Evolutionary conservation across 2,113 vertebrate species (phyloP).

Genomic region (Spilogale gracilis): DNA sequence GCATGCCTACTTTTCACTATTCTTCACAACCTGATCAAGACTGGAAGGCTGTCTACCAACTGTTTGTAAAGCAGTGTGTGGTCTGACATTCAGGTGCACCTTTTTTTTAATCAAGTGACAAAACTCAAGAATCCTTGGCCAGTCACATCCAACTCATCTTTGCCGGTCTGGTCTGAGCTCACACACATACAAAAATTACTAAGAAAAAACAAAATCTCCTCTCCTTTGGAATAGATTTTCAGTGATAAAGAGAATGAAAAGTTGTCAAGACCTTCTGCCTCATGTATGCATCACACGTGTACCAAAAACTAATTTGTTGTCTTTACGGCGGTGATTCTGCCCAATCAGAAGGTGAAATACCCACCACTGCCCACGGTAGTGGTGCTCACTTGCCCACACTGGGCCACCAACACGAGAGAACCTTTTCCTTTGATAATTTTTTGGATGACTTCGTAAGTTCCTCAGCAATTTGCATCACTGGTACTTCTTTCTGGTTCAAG

Average conservation of each 20-base stretch:
- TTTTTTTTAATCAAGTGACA: not conserved
- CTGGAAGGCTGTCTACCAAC: not conserved
- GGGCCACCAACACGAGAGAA: not conserved
- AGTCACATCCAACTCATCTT: not conserved
- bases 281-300: not conserved
- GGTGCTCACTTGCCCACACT: not conserved
- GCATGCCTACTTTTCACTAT: not conserved
- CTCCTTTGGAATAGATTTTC: not conserved
- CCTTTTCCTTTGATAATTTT: conserved; percentile 11
- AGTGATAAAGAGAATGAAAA: conserved; percentile 3
- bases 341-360: not conserved
- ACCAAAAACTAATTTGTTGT: not conserved
- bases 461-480: conserved; percentile 26
- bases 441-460: conserved; percentile 26
- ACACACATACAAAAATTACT: not conserved
- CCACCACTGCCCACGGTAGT: not conserved
- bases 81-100: not conserved
- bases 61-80: not conserved
- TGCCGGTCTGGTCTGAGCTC: not conserved
- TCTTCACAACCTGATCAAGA: conserved; percentile 13
- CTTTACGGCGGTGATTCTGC: not conserved
- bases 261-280: not conserved
- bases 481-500: conserved; percentile 48
- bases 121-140: not conserved
- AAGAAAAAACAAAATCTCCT: not conserved